phyloP scores from a whole-genome alignment of 1,140 invertebrate genomes.

The Calephelis virginiensis region DNA sequence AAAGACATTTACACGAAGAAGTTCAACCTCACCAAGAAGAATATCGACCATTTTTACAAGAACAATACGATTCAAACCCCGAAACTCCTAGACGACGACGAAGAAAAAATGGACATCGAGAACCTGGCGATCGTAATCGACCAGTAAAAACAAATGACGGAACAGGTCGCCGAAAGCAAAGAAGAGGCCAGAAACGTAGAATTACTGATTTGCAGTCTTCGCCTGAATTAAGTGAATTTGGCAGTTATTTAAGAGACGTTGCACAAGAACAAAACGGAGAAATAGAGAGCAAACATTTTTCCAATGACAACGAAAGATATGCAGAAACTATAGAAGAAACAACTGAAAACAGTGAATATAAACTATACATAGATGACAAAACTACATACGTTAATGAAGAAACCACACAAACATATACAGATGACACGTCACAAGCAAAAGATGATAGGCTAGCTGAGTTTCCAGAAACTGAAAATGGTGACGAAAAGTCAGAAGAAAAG shows the following conservation, averaged over 20 bases:
- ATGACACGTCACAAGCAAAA: not conserved
- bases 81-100: slow-evolving; percentile 40
- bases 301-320: not conserved
- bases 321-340: not conserved
- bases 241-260: slow-evolving; percentile 28
- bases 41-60: slow-evolving; percentile 13
- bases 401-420: not conserved
- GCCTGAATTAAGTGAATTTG: slow-evolving; percentile 51
- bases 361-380: not conserved
- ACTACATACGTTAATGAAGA: slow-evolving; percentile 1
- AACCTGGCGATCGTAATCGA: slow-evolving; percentile 28
- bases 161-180: slow-evolving; percentile 47
- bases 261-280: slow-evolving; percentile 21
- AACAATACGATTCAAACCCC: slow-evolving; percentile 20
- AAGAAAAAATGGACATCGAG: slow-evolving; percentile 47
- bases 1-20: slow-evolving; percentile 38
- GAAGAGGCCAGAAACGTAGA: slow-evolving; percentile 65
- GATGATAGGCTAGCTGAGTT: not conserved
- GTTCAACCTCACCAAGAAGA: slow-evolving; percentile 29
- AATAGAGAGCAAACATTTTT: slow-evolving; percentile 15
- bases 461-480: not conserved
- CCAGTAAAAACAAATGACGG: slow-evolving; percentile 38
- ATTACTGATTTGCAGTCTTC: slow-evolving; percentile 38
- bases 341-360: slow-evolving; percentile 6
- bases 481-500: slow-evolving; percentile 8